A percentile compares a stretch with the other conserved stretches of the same genome.
These are phyloP conservation scores for Saccopteryx bilineata DNA, from an alignment of 2,113 vertebrate species.

Conservation along the genomic window DNA sequence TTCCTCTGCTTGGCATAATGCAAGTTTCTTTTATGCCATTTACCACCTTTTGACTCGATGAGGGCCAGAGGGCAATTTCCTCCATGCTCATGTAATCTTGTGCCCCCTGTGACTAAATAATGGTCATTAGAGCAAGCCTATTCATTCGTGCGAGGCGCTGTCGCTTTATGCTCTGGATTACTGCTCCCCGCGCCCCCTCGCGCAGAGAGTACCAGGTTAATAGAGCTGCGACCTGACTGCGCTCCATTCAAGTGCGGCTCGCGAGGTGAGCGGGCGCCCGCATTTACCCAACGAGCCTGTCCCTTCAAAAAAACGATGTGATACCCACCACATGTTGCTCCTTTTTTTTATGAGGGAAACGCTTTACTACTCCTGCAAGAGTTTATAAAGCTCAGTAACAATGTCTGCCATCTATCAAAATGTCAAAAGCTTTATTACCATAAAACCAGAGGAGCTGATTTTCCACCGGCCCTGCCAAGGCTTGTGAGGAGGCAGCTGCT, in stretches of 20 bases:
- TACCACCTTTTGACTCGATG: constrained; percentile 87
- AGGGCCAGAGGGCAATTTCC: constrained; percentile 91
- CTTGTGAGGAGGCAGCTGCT: constrained; percentile 79
- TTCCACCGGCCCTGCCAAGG: constrained; percentile 83
- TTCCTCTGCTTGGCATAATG: constrained; percentile 88
- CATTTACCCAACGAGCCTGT: constrained; percentile 87
- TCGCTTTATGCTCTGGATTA: constrained; percentile 86
- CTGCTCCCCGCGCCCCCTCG: constrained; percentile 83
- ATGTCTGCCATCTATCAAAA: constrained; percentile 89
- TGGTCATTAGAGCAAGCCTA: constrained; percentile 89
- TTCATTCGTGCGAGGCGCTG: constrained; percentile 85
- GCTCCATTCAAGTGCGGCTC: constrained; percentile 87
- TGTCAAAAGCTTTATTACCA: constrained; percentile 90
- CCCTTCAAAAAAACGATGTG: constrained; percentile 86
- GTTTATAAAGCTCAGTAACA: constrained; percentile 88
- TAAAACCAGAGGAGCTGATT: constrained; percentile 86
- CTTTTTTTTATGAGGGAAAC: constrained; percentile 85
- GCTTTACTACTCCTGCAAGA: constrained; percentile 86
- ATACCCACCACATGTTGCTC: constrained; percentile 90
- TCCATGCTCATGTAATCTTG: constrained; percentile 88
- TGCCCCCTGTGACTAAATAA: constrained; percentile 91
- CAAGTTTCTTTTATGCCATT: constrained; percentile 86
- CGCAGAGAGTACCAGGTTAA: constrained; percentile 88
- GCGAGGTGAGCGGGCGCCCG: constrained; percentile 87
- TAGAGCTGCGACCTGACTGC: constrained; percentile 87